Conservation (phyloP, 2,113 vertebrate species). For the Lepus europaeus region DNA sequence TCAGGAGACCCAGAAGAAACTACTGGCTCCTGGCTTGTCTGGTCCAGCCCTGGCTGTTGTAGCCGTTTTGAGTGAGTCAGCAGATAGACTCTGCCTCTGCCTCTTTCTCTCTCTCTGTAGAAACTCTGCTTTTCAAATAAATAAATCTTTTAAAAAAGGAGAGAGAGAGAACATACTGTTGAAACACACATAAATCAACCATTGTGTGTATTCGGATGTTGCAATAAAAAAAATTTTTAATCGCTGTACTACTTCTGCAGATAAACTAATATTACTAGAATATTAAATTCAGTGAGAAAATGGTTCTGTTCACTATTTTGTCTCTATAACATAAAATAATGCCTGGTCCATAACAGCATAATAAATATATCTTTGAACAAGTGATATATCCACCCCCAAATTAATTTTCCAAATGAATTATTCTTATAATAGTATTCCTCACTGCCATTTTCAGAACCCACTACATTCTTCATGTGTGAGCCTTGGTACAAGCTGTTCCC, state of each 20-base stretch:
- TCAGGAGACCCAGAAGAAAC: too few species aligned
- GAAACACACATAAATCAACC: background rate
- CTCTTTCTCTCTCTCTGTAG: too few species aligned
- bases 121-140: too few species aligned
- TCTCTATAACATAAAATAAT: slow-evolving; percentile 14
- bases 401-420: background rate
- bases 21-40: too few species aligned
- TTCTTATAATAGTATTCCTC: background rate
- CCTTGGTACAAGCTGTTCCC: background rate
- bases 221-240: background rate
- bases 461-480: background rate
- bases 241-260: background rate
- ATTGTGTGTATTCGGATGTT: background rate
- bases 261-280: slow-evolving; percentile 41
- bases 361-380: background rate
- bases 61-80: too few species aligned
- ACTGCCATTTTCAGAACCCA: background rate
- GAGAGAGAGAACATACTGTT: background rate
- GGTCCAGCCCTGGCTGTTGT: too few species aligned
- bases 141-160: too few species aligned
- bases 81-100: too few species aligned
- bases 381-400: background rate
- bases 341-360: background rate
- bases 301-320: background rate
- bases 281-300: slow-evolving; percentile 52